Conservation (phyloP, 2,888 invertebrate genomes). For the Toxonevra muliebris region DNA sequence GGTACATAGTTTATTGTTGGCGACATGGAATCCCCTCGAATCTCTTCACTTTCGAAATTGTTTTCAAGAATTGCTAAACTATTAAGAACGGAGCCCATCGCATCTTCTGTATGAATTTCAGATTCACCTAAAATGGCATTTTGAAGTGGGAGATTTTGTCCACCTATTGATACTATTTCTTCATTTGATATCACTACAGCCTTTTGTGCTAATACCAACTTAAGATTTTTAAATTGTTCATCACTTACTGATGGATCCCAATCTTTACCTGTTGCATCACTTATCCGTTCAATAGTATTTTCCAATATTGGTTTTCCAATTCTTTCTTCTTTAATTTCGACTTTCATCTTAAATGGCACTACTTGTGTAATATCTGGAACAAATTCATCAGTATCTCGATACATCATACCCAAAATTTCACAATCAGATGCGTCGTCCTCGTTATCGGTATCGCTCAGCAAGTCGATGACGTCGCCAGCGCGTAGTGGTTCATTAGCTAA, state of each 20-base stretch:
- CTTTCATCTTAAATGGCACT: neutral
- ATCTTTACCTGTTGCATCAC: neutral
- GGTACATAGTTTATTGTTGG: no score
- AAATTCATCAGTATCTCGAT: conserved; percentile 6
- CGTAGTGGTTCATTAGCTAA: neutral
- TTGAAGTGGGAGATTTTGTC: no score
- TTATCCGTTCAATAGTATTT: neutral
- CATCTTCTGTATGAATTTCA: no score
- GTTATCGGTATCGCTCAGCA: conserved; percentile 30
- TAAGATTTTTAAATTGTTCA: neutral
- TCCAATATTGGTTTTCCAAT: neutral
- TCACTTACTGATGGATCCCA: neutral
- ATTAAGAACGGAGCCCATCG: no score
- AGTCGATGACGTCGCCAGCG: conserved; percentile 27
- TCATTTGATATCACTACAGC: no score
- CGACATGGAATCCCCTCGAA: no score
- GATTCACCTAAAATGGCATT: no score
- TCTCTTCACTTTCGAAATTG: no score
- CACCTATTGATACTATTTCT: neutral
- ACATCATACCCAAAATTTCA: conserved; percentile 25
- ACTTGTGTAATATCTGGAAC: neutral
- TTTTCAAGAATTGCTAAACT: no score
- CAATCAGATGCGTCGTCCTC: conserved; percentile 12
- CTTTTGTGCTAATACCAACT: neutral
- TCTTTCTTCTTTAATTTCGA: neutral